Conservation (phyloP, 2,888 invertebrate species). For the Hyposoter dolosus region DNA sequence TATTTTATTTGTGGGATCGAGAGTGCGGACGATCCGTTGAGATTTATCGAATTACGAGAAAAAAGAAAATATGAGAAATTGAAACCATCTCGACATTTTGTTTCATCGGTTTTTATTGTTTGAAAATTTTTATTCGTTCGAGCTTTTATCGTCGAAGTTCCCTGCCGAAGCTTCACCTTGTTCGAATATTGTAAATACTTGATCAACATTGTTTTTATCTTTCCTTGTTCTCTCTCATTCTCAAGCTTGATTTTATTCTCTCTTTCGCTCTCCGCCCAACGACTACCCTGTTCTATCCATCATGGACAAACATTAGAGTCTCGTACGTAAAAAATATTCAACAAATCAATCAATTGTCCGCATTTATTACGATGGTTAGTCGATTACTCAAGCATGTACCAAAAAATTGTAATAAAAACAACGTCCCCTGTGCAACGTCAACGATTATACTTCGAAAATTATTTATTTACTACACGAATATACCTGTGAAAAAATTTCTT, state of each 20-base stretch:
- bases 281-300: not conserved
- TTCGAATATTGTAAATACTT: conserved; percentile 46
- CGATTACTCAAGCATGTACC: conserved; percentile 69
- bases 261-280: not conserved
- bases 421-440: conserved; percentile 55
- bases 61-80: not conserved
- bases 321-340: not conserved
- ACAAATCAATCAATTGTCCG: conserved; percentile 27
- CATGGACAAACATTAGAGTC: conserved; percentile 3
- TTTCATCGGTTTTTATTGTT: not conserved
- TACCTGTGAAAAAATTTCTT: not conserved
- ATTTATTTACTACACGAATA: conserved; percentile 50
- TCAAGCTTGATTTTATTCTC: too few relatives aligned
- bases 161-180: not conserved
- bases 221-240: not conserved
- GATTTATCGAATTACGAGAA: not conserved
- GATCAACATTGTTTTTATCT: not conserved
- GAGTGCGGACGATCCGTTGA: conserved; percentile 33
- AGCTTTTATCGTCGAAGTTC: not conserved
- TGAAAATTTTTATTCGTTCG: not conserved
- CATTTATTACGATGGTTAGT: conserved; percentile 53
- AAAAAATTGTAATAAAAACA: conserved; percentile 68
- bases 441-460: not conserved
- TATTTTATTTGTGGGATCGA: conserved; percentile 27
- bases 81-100: not conserved